Percentiles rank a stretch among this genome's conserved stretches.
Conservation (phyloP, 2,888 invertebrate genomes). For the Eristalinus aeneus region DNA sequence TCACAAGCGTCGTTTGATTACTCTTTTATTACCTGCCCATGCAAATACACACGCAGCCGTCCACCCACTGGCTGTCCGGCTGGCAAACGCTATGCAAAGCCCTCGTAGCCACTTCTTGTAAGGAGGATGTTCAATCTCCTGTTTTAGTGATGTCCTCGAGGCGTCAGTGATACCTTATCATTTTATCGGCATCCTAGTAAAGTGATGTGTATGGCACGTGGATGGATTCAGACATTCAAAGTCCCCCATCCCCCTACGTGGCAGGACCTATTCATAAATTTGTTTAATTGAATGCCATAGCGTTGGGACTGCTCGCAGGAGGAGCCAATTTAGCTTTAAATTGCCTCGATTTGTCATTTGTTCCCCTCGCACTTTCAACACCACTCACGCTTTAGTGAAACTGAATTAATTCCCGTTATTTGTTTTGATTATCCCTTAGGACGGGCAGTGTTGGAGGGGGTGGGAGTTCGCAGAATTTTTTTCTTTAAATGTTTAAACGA, state of each 20-base stretch:
- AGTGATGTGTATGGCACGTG: slow-evolving; percentile 3
- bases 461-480: slow-evolving; percentile 18
- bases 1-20: slow-evolving; percentile 2
- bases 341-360: slow-evolving; percentile 14
- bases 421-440: slow-evolving; percentile 2
- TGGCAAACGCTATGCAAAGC: neutral
- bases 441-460: too few species aligned
- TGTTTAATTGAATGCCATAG: slow-evolving; percentile 26
- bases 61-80: neutral
- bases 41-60: neutral
- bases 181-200: slow-evolving; percentile 1
- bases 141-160: neutral
- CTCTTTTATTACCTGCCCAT: slow-evolving; percentile 36
- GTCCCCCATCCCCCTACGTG: neutral
- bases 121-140: neutral
- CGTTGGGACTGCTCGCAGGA: neutral
- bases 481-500: slow-evolving; percentile 37
- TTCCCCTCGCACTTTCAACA: neutral
- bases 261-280: slow-evolving; percentile 11
- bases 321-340: slow-evolving; percentile 12
- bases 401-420: slow-evolving; percentile 5
- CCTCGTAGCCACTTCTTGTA: neutral
- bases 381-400: neutral
- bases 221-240: neutral
- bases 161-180: neutral